These are phyloP conservation scores for Uloborus diversus DNA, from an alignment of 1,140 invertebrate genomes.

Conservation along the genomic window DNA sequence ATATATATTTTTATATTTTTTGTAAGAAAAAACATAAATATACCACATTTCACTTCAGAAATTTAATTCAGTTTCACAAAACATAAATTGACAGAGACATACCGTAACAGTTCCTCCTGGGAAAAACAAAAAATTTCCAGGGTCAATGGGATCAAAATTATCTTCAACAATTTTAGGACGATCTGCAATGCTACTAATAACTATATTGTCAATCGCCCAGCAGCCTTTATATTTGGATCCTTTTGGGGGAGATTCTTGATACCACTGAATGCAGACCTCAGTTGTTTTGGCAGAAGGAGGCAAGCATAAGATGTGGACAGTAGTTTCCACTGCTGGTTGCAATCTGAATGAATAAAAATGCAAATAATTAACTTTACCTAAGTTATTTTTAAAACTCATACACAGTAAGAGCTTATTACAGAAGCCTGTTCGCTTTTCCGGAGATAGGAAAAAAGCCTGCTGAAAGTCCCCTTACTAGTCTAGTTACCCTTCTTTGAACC, in stretches of 20 bases:
- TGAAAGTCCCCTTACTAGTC: too few species aligned
- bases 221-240: constrained; percentile 59
- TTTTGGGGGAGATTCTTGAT: constrained; percentile 12
- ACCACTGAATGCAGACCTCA: constrained; percentile 64
- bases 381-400: not conserved
- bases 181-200: constrained; percentile 64
- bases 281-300: constrained; percentile 61
- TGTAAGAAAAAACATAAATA: too few species aligned
- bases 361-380: not conserved
- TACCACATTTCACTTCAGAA: too few species aligned
- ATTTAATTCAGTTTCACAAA: too few species aligned
- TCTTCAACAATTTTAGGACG: constrained; percentile 62
- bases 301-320: constrained; percentile 63
- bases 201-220: constrained; percentile 66
- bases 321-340: constrained; percentile 63
- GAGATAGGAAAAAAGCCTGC: too few species aligned
- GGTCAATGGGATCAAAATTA: constrained; percentile 66
- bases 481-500: too few species aligned
- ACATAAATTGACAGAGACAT: too few species aligned
- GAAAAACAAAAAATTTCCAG: constrained; percentile 66
- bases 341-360: constrained; percentile 60
- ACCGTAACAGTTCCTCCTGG: constrained; percentile 62
- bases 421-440: too few species aligned
- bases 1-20: too few species aligned
- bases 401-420: too few species aligned